Percentiles rank a stretch among this genome's conserved stretches.
Evolutionary conservation across 2,113 vertebrate genomes (phyloP).

Genomic region (Chamaea fasciata): DNA sequence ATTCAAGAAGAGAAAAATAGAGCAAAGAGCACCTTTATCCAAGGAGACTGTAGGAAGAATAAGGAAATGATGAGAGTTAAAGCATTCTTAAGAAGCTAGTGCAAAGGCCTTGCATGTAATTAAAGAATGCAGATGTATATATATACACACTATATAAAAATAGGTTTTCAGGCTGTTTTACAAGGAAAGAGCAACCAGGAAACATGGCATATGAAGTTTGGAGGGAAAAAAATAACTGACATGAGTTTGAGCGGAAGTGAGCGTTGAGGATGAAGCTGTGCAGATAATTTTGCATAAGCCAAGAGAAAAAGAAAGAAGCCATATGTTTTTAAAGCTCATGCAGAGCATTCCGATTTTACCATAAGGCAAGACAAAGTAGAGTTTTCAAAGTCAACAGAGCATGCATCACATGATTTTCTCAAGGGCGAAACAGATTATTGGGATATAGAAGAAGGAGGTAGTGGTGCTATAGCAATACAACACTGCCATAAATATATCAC

Average conservation of each 20-base stretch:
- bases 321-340: background rate
- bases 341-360: background rate
- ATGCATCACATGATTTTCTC: background rate
- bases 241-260: background rate
- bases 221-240: background rate
- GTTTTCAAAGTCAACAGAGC: background rate
- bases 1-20: background rate
- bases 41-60: background rate
- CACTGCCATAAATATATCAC: background rate
- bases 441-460: background rate
- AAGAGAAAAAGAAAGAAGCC: background rate
- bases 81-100: background rate
- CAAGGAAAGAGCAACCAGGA: background rate
- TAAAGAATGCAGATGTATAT: background rate
- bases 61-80: background rate
- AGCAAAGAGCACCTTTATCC: background rate
- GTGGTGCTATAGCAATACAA: background rate
- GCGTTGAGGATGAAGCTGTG: background rate
- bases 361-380: background rate
- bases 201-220: background rate
- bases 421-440: background rate
- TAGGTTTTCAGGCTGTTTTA: background rate
- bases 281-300: background rate
- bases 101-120: background rate
- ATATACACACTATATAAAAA: background rate